Evolutionary conservation across 2,113 vertebrate species (phyloP).

Genomic region (Lamprologus ornatipinnis): DNA sequence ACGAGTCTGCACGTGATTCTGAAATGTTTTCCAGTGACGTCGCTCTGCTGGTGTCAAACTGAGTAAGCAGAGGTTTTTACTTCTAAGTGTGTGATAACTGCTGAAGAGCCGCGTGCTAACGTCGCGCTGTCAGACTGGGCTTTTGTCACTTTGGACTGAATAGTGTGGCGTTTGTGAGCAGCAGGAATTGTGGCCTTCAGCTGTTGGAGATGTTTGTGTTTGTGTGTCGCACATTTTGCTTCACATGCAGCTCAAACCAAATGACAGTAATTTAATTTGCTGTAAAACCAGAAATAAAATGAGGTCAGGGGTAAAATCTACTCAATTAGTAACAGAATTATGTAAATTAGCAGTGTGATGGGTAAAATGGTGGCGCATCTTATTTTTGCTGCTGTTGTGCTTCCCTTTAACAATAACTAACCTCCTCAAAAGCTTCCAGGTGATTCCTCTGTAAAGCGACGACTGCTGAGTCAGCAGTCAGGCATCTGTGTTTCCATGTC

Average conservation of each 20-base stretch:
- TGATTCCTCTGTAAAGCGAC: accelerated
- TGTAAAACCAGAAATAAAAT: background rate
- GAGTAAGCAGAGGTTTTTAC: background rate
- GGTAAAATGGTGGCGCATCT: accelerated
- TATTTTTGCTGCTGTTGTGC: background rate
- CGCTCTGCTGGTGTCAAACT: background rate
- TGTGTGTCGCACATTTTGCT: background rate
- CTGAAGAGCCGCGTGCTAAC: background rate
- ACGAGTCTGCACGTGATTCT: background rate
- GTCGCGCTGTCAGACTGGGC: background rate
- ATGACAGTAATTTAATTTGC: background rate
- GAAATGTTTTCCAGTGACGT: background rate
- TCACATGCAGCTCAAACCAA: background rate
- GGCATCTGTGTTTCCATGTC: background rate
- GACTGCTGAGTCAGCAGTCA: background rate
- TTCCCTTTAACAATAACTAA: background rate
- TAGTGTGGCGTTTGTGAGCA: background rate
- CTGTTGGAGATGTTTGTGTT: background rate
- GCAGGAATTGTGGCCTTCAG: background rate
- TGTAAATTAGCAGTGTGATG: background rate
- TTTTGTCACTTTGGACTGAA: background rate
- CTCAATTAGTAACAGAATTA: background rate
- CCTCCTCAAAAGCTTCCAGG: background rate
- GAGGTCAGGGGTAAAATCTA: background rate
- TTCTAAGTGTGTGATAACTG: background rate